Evolutionary conservation across 53 echinoderm and acorn worm species (phyloP), one percentile per base, ranked within the genome.

Genomic region (Apostichopus leukothele): DNA sequence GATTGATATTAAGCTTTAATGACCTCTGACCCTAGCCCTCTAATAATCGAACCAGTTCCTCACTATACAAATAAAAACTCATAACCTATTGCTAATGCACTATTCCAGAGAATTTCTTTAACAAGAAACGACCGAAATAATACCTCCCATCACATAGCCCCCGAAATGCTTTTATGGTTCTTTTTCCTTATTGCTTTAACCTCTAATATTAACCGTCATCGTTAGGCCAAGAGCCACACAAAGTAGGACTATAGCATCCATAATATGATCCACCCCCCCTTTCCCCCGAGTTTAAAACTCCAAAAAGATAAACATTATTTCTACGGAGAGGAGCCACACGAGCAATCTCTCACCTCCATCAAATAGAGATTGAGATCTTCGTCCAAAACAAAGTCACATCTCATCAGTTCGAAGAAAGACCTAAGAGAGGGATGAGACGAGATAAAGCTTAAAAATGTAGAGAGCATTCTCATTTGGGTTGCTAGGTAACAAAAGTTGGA

Each of bases 381-480:
- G 92, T 97, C 97, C 74, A 97, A 68, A 51, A 95, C 97, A 91
- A 97, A 97, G 88, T 97, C 97, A 95, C 95, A 97, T 53, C 97
- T 92, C 91, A 89, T 95, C 91, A 97, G 79, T 81, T 97, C 97
- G 92, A 97, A 93, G 89, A 95, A 97, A 71, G 71, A 71, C 71
- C 71, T 71, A n/a, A 18, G 18, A 71, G 18, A 71, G 10, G n/a
- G 18, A 71, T 71, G n/a, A 71, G 71, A 71, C 4, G 18, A 71
- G 71, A 71, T 71, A n/a, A 18, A 71, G 16, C 71, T 5, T 71
- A 71, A 71, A 18, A 19, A 18, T 1, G 3, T 1, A 57, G 57
- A 57, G 10, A 57, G 57, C 57, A 39, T 57, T 7, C 57, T 57
- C 7, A 57, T 57, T 5, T 57, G 57, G 57, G 57, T 57, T 57